These are phyloP conservation scores for Siphamia tubifer DNA, from an alignment of 2,113 vertebrate species.

Conservation along the genomic window DNA sequence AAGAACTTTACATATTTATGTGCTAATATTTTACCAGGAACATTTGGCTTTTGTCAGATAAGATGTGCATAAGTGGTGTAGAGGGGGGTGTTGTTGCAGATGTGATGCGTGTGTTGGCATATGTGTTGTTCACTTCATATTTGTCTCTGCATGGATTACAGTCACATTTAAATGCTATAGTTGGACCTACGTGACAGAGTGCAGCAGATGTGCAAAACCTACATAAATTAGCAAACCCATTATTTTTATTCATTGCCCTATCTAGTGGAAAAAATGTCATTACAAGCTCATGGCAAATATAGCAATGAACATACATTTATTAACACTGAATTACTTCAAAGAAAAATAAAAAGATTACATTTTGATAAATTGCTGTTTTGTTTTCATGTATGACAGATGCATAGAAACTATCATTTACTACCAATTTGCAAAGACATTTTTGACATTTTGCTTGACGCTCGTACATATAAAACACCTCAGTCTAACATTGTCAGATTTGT, in stretches of 20 bases:
- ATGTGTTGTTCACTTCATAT: not conserved
- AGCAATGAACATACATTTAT: slow-evolving; percentile 23
- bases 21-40: not conserved
- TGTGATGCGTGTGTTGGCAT: not conserved
- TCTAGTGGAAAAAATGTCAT: not conserved
- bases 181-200: not conserved
- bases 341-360: slow-evolving; percentile 28
- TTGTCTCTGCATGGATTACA: not conserved
- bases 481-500: slow-evolving; percentile 56
- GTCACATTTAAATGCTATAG: not conserved
- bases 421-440: slow-evolving; percentile 39
- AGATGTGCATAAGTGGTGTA: not conserved
- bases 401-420: slow-evolving; percentile 39
- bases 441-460: slow-evolving; percentile 46
- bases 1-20: not conserved
- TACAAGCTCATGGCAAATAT: not conserved
- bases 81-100: not conserved
- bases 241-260: slow-evolving; percentile 12
- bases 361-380: slow-evolving; percentile 13
- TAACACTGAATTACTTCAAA: slow-evolving; percentile 32
- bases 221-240: slow-evolving; percentile 18
- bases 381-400: slow-evolving; percentile 44
- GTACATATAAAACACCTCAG: slow-evolving; percentile 41
- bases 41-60: not conserved
- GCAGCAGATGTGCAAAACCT: not conserved